Conservation (phyloP, 2,113 vertebrate genomes). For the Ammospiza caudacuta region DNA sequence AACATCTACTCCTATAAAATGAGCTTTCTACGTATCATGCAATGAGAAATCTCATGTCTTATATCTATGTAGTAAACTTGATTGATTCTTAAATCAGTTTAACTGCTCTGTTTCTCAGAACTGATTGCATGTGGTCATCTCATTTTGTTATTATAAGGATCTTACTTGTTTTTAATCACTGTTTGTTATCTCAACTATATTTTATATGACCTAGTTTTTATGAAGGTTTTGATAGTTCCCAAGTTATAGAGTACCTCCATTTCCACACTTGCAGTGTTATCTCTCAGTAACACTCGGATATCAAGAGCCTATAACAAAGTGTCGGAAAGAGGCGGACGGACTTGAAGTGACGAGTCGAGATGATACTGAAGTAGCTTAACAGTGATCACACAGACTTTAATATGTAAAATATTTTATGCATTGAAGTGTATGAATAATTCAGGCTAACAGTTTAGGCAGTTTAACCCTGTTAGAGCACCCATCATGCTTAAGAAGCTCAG, state of each 20-base stretch:
- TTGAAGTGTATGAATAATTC: background rate
- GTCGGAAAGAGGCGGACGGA: background rate
- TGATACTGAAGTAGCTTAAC: background rate
- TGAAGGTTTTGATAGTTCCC: background rate
- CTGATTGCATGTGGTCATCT: background rate
- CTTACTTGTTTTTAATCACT: background rate
- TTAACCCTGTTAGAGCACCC: background rate
- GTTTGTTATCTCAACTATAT: background rate
- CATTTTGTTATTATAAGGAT: background rate
- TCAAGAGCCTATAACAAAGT: background rate
- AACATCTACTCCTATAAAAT: background rate
- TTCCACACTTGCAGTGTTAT: background rate
- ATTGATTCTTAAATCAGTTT: background rate
- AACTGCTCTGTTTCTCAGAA: background rate
- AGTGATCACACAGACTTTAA: background rate
- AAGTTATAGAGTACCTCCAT: background rate
- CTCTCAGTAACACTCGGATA: background rate
- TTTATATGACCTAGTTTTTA: background rate
- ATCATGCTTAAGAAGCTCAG: background rate
- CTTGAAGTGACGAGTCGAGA: accelerated
- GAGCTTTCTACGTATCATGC: background rate
- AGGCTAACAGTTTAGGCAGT: background rate
- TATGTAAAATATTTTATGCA: background rate
- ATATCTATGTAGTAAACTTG: background rate
- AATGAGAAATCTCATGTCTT: background rate